phyloP scores from a whole-genome alignment of 2,888 invertebrate species.

The Torymus texanus region DNA sequence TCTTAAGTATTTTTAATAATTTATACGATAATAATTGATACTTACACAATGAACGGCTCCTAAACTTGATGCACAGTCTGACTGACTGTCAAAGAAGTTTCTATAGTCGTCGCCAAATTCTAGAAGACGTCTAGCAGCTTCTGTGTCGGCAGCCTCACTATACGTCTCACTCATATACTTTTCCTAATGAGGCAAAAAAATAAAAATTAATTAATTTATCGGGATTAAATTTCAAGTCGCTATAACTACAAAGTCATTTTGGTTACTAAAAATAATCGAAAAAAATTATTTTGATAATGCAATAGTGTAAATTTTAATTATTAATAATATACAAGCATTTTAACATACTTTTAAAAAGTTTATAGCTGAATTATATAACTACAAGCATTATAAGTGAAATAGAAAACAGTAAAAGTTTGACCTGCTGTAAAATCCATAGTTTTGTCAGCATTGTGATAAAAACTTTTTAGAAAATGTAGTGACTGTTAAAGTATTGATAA shows the following conservation, averaged over 20 bases:
- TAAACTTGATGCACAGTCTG: constrained; percentile 86
- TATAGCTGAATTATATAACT: no score
- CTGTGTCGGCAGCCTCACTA: constrained; percentile 90
- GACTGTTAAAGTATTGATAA: constrained; percentile 2
- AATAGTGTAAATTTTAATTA: no score
- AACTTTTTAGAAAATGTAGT: not conserved
- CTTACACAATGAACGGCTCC: constrained; percentile 77
- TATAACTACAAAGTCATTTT: no score
- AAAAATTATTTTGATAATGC: no score
- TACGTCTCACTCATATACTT: constrained; percentile 94
- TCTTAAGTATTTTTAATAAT: no score
- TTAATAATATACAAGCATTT: no score
- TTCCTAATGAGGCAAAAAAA: constrained; percentile 79
- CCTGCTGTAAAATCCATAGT: constrained; percentile 28
- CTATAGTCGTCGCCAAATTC: constrained; percentile 95
- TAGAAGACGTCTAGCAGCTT: constrained; percentile 86
- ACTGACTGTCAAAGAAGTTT: constrained; percentile 91
- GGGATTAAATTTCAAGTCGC: no score
- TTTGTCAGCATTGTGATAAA: constrained; percentile 1
- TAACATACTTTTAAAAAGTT: no score
- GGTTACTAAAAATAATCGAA: no score
- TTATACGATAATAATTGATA: not conserved
- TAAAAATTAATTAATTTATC: not conserved
- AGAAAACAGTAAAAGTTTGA: constrained; percentile 2
- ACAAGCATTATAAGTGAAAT: no score